Evolutionary conservation across 2,797 vertebrate genomes (phyloP), one percentile per base, ranked within the genome.

Genomic region (Spea hammondii): DNA sequence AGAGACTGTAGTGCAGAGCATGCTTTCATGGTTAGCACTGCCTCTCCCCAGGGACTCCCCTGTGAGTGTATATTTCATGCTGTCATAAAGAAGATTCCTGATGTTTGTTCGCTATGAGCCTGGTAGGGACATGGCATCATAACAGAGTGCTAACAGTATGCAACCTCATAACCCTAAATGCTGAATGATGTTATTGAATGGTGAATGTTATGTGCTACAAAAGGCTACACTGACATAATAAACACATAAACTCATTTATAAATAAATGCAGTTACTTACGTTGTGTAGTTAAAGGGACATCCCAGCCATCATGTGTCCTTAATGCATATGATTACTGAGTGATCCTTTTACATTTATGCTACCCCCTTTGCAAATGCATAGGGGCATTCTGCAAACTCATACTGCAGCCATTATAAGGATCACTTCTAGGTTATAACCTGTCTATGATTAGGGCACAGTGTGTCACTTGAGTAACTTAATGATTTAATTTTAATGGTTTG

Each of bases 401-500:
- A 89, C 90, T 89, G 86, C 88, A 53, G 51, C 51, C 51, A 6
- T 2, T 53, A 11, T 53, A 53, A 11, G 51, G 10, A 53, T 53
- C 51, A 53, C 51, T 11, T 53, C 51, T 7, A 6, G 10, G 10
- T 53, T 53, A 2, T 53, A 53, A 53, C 6, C 10, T 6, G 10
- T 53, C n/a, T 53, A 1, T 53, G 50, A 53, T 53, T 10, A 53
- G 50, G 50, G 50, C 50, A 53, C 50, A 53, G 1, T 7, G 51
- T 7, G 10, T 11, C 51, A 7, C 51, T 53, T 53, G 1, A 53
- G 51, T 53, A 53, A 53, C 6, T 53, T 11, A 53, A 53, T 53
- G 51, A 53, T 53, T 53, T 53, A 53, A 53, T 53, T 53, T 6
- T 1, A 53, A 53, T 53, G 51, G 10, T 53, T 1, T 53, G 32